phyloP scores from a whole-genome alignment of 2,888 invertebrate genomes.

The Fabriciana adippe region DNA sequence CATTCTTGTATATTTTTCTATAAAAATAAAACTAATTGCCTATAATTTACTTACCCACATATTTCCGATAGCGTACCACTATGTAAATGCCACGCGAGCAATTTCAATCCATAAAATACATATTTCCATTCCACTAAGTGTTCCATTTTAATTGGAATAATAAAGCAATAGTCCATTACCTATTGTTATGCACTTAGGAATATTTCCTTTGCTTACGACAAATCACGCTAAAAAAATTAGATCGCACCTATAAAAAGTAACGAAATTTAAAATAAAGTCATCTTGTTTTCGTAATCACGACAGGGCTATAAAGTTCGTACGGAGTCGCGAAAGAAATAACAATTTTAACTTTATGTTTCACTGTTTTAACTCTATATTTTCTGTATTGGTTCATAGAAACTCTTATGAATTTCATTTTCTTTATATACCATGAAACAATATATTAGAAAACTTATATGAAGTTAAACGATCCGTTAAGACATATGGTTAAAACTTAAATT shows the following conservation, averaged over 20 bases:
- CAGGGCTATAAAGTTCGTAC: neutral
- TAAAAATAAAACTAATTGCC: slow-evolving; percentile 24
- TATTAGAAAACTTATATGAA: slow-evolving; percentile 19
- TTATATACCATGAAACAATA: slow-evolving; percentile 5
- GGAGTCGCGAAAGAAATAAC: slow-evolving; percentile 3
- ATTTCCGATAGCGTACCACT: slow-evolving; percentile 17
- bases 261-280: neutral
- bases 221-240: slow-evolving; percentile 16
- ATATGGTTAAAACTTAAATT: slow-evolving; percentile 1
- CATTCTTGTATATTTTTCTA: slow-evolving; percentile 3
- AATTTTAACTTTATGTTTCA: slow-evolving; percentile 10
- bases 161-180: slow-evolving; percentile 18
- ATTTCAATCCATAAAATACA: slow-evolving; percentile 26
- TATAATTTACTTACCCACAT: slow-evolving; percentile 21
- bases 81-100: slow-evolving; percentile 17
- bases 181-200: slow-evolving; percentile 13
- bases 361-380: neutral
- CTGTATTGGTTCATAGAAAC: slow-evolving; percentile 12
- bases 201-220: slow-evolving; percentile 5
- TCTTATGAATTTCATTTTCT: neutral
- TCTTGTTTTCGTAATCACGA: neutral
- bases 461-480: slow-evolving; percentile 28
- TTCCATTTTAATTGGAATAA: slow-evolving; percentile 24
- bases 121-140: slow-evolving; percentile 23
- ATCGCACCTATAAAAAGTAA: slow-evolving; percentile 5